These are phyloP conservation scores for Tetraneura akinire DNA, from an alignment of 1,140 invertebrate genomes.

Conservation along the genomic window DNA sequence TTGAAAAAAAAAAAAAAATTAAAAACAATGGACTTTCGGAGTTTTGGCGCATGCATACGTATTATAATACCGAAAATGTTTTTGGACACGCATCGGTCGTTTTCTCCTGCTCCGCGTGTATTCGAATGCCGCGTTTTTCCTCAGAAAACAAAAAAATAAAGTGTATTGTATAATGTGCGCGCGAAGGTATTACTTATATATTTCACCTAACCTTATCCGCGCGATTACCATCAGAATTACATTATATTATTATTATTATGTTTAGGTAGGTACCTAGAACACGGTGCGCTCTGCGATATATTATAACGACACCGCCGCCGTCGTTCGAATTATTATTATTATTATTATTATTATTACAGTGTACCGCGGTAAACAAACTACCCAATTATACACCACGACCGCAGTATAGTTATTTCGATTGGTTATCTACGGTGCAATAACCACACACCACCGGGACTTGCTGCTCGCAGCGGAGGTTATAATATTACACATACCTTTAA, in stretches of 20 bases:
- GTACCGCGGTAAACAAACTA: conserved; percentile 31
- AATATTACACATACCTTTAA: too few relatives aligned
- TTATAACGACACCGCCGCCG: not conserved
- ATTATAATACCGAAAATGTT: conserved; percentile 6
- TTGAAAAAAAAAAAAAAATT: not conserved
- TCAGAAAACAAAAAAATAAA: too few relatives aligned
- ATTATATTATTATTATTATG: not conserved
- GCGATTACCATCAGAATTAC: not conserved
- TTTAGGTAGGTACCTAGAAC: too few relatives aligned
- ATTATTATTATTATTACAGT: not conserved
- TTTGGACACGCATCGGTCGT: conserved; percentile 4
- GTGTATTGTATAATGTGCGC: not conserved
- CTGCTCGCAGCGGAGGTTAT: not conserved
- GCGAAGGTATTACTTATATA: not conserved
- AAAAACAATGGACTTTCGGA: not conserved
- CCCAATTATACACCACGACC: conserved; percentile 23
- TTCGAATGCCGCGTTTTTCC: not conserved
- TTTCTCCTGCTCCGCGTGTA: not conserved
- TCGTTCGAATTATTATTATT: conserved; percentile 31
- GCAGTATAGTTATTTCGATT: not conserved
- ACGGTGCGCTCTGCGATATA: too few relatives aligned
- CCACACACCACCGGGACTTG: not conserved
- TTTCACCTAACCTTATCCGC: too few relatives aligned
- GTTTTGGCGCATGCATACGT: not conserved
- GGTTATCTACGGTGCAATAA: conserved; percentile 16